These are phyloP conservation scores for Ischnura elegans DNA, from an alignment of 2,888 invertebrate genomes.

Conservation along the genomic window DNA sequence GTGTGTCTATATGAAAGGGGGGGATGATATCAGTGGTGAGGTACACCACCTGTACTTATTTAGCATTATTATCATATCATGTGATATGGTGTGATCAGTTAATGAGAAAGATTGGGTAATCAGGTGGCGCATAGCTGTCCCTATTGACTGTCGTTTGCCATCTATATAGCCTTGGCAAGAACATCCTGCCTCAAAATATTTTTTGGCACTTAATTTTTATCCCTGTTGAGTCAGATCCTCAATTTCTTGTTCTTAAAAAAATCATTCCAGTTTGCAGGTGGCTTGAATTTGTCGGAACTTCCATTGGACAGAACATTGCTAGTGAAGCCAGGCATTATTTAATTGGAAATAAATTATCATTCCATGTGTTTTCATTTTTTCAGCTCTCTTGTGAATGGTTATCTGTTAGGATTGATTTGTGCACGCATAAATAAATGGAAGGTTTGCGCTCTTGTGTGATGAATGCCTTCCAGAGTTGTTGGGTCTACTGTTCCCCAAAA, in stretches of 20 bases:
- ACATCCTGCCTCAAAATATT: not conserved
- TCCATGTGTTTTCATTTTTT: not conserved
- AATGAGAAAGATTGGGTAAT: not conserved
- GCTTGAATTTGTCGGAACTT: not conserved
- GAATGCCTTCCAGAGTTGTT: not conserved
- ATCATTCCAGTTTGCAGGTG: constrained; percentile 2
- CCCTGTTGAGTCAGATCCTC: not conserved
- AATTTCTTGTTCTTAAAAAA: not conserved
- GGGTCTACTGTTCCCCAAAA: not conserved
- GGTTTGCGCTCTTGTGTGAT: not conserved
- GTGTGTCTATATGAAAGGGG: not conserved
- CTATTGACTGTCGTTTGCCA: not conserved
- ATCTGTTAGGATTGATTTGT: not conserved
- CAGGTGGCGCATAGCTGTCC: not conserved
- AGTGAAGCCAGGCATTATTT: not conserved
- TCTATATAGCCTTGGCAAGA: not conserved
- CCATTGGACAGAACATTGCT: not conserved
- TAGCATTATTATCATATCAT: not conserved
- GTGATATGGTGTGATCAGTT: not conserved
- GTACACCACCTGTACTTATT: constrained; percentile 15
- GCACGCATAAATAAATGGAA: not conserved
- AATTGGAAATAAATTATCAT: not conserved
- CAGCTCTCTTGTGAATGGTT: not conserved
- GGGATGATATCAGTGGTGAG: not conserved
- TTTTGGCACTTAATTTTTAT: not conserved